Conservation (phyloP, 64 coral and sea anemone genomes). For the Hydrozoanthus tunicans region DNA sequence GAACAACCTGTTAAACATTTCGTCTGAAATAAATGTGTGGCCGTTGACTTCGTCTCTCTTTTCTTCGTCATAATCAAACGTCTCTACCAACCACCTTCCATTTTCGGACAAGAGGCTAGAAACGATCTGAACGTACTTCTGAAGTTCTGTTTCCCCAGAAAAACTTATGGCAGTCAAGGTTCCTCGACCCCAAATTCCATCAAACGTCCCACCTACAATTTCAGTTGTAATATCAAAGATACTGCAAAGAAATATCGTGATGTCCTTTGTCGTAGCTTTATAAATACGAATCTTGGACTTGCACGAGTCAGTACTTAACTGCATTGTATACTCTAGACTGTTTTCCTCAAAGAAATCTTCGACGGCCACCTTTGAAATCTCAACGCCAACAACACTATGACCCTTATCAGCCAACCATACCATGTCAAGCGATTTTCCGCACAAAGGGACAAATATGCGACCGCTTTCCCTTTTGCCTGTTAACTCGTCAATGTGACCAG, state of each 20-base stretch:
- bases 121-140: not conserved
- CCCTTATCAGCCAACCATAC: slow-evolving; percentile 82
- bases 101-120: slow-evolving; percentile 4
- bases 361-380: slow-evolving; percentile 53
- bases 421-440: slow-evolving; percentile 77
- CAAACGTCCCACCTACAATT: slow-evolving; percentile 62
- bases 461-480: slow-evolving; percentile 46
- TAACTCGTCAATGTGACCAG: slow-evolving; percentile 56
- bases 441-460: slow-evolving; percentile 74
- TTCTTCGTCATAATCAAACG: slow-evolving; percentile 22
- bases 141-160: slow-evolving; percentile 10
- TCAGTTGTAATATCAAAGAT: slow-evolving; percentile 56
- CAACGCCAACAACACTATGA: slow-evolving; percentile 74
- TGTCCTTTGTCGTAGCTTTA: slow-evolving; percentile 71
- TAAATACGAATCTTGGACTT: slow-evolving; percentile 32
- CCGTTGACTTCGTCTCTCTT: slow-evolving; percentile 15
- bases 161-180: slow-evolving; percentile 64
- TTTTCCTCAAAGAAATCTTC: slow-evolving; percentile 66
- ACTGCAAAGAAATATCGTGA: slow-evolving; percentile 61
- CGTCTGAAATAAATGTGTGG: slow-evolving; percentile 14
- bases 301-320: slow-evolving; percentile 2
- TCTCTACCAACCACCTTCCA: slow-evolving; percentile 31
- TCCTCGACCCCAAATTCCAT: slow-evolving; percentile 77
- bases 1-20: slow-evolving; percentile 26
- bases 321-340: slow-evolving; percentile 31